Conservation (phyloP, 2,113 vertebrate genomes). For the Rhagologus leucostigma region DNA sequence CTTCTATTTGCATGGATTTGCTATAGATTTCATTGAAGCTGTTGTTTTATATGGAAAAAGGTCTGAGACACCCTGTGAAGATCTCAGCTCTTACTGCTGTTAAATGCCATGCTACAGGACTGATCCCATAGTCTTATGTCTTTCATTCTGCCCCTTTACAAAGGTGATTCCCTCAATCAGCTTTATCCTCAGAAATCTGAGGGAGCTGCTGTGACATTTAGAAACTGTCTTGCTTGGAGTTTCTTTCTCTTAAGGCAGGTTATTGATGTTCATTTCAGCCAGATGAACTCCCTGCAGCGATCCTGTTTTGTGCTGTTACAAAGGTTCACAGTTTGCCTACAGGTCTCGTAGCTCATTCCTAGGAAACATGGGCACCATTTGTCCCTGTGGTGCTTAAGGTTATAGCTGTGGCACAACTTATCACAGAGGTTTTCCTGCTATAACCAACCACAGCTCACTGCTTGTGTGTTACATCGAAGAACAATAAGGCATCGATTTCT, state of each 20-base stretch:
- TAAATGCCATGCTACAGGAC: not conserved
- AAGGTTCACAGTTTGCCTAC: not conserved
- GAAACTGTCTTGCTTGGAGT: not conserved
- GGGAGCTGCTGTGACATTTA: not conserved
- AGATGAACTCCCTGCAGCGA: not conserved
- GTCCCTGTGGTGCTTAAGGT: not conserved
- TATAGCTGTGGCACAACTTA: not conserved
- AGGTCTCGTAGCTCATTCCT: fast-evolving
- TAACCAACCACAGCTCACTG: not conserved
- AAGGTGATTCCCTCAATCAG: not conserved
- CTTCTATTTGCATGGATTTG: not conserved
- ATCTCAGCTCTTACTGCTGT: not conserved
- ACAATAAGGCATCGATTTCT: not conserved
- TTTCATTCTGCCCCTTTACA: not conserved
- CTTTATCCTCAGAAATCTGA: not conserved
- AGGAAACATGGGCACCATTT: not conserved
- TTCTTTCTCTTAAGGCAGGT: not conserved
- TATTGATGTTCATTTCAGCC: not conserved
- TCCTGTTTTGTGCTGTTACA: not conserved
- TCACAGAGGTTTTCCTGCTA: not conserved
- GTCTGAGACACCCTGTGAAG: not conserved
- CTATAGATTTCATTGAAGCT: not conserved
- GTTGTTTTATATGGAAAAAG: not conserved
- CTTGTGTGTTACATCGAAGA: not conserved
- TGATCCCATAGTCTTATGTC: not conserved